Evolutionary conservation across 1,140 invertebrate species (phyloP).

Genomic region (Calephelis nemesis): DNA sequence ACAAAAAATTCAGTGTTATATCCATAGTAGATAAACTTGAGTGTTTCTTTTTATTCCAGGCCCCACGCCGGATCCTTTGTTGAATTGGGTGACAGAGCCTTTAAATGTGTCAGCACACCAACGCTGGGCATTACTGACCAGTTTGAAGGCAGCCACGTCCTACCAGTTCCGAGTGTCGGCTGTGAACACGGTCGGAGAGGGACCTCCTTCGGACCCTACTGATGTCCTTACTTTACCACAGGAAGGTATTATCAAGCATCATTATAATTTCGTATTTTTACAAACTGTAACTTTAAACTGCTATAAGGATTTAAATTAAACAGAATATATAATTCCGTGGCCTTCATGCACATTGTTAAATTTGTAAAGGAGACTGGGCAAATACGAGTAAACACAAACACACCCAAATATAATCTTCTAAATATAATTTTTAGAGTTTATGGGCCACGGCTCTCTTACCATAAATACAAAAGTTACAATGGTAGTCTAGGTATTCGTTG

Average conservation of each 20-base stretch:
- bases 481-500: too few relatives aligned
- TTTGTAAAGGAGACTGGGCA: too few relatives aligned
- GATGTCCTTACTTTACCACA: conserved; percentile 93
- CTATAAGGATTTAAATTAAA: too few relatives aligned
- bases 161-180: conserved; percentile 98
- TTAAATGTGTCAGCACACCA: conserved; percentile 90
- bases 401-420: too few relatives aligned
- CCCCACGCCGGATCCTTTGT: conserved; percentile 87
- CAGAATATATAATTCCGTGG: too few relatives aligned
- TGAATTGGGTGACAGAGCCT: conserved; percentile 93
- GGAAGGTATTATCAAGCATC: conserved; percentile 84
- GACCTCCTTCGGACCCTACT: conserved; percentile 92
- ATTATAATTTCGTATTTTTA: conserved; percentile 2
- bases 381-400: too few relatives aligned
- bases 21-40: too few relatives aligned
- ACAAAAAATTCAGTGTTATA: too few relatives aligned
- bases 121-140: conserved; percentile 89
- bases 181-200: conserved; percentile 96
- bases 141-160: conserved; percentile 94
- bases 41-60: conserved; percentile 76
- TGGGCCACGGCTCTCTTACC: too few relatives aligned
- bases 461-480: too few relatives aligned
- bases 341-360: too few relatives aligned
- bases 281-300: not conserved
- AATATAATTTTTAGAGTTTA: too few relatives aligned